Base-by-base conservation (phyloP, 2,113 vertebrate species). In the Crotalus tigris region DNA sequence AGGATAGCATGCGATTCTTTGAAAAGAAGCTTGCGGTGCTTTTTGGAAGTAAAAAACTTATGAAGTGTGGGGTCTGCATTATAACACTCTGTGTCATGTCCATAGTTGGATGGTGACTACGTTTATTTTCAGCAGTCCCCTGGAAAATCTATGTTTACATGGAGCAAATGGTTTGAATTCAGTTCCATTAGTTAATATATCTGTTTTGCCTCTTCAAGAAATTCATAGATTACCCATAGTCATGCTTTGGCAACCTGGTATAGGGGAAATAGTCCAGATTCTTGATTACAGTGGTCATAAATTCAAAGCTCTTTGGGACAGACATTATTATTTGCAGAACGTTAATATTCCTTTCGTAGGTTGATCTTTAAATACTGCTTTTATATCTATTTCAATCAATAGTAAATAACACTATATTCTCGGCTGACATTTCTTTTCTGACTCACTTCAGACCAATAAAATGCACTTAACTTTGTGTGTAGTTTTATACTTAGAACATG, bases 121-220 rank as follows among this genome's bases (percentile, higher is more conserved):
- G 95, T 97, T 98, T 96, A 97, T 7, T 54, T 96, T 96, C 95
- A 96, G 94, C 97, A 97, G 95, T 91, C 95, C 95, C 94, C 95
- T 95, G 95, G 95, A 96, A 97, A 97, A 97, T 96, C 96, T 93
- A 94, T 91, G 90, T 96, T 98, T 96, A 96, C 95, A 97, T 92
- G 93, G 91, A 97, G 94, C 95, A 96, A 96, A 94, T 95, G 91
- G 96, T 97, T 97, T 97, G 96, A 96, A 95, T 96, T 95, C 93
- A 94, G 96, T 95, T 95, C 93, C 94, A 97, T 96, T 97, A 97
- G 95, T 93, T 95, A 95, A 94, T 95, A 96, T 93, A 96, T 95
- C 94, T 94, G 93, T 95, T 95, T 96, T 91, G 93, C 89, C 91
- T 93, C 88, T 85, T 94, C 91, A 94, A 96, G 94, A 90, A 91